A percentile compares a stretch with the other conserved stretches of the same genome.
Evolutionary conservation across 2,113 vertebrate species (phyloP).

Genomic region (Ibidorhyncha struthersii): DNA sequence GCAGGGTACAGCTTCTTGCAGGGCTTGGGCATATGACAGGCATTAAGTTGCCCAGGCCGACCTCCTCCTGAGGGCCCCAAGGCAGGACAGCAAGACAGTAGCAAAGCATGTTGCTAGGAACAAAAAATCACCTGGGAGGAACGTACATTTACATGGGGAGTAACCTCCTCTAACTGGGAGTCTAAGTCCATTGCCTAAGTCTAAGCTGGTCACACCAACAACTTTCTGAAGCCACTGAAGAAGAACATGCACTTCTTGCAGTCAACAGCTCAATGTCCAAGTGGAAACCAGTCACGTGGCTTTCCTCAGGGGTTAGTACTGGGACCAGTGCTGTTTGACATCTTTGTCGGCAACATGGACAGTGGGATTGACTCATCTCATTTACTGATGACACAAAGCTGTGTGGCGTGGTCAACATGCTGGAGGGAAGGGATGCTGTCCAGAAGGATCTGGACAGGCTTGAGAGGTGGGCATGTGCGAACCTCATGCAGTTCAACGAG

Average conservation of each 20-base stretch:
- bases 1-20: background rate
- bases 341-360: too few relatives aligned
- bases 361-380: too few relatives aligned
- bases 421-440: too few relatives aligned
- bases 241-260: background rate
- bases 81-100: background rate
- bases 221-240: background rate
- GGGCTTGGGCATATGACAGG: accelerated
- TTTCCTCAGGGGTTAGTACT: too few relatives aligned
- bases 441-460: too few relatives aligned
- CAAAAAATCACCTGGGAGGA: background rate
- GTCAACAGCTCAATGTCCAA: too few relatives aligned
- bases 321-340: too few relatives aligned
- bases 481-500: too few relatives aligned
- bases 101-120: background rate
- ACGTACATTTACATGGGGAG: background rate
- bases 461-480: too few relatives aligned
- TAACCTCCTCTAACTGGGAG: background rate
- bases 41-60: background rate
- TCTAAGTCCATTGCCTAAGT: background rate
- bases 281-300: too few relatives aligned
- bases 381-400: too few relatives aligned
- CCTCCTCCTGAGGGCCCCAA: background rate
- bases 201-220: accelerated
- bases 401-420: too few relatives aligned